Evolutionary conservation across 1,140 invertebrate genomes (phyloP).

Genomic region (Physella acuta): DNA sequence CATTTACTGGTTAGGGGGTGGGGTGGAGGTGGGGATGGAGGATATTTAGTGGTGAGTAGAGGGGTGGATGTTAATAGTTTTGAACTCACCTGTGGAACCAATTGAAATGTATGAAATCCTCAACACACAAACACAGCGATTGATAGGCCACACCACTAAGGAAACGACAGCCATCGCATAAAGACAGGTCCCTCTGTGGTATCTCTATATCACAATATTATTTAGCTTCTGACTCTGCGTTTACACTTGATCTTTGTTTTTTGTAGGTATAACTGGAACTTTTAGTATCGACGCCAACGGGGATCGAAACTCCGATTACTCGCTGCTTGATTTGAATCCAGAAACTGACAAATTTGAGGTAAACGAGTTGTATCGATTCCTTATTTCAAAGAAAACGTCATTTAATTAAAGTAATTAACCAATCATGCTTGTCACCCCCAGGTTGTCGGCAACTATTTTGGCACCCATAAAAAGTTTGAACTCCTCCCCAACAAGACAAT

Average conservation of each 20-base stretch:
- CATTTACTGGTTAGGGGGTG: no score
- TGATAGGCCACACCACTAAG: background rate
- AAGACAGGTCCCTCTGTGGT: background rate
- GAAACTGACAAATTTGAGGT: slow-evolving; percentile 76
- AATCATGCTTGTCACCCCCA: slow-evolving; percentile 51
- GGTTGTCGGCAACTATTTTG: slow-evolving; percentile 84
- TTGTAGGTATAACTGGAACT: slow-evolving; percentile 82
- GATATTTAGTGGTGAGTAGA: background rate
- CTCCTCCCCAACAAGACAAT: slow-evolving; percentile 73
- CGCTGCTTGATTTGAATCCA: slow-evolving; percentile 86
- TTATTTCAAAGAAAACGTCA: no score
- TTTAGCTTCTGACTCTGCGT: background rate
- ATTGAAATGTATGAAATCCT: background rate
- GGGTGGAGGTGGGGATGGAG: background rate
- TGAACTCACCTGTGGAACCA: slow-evolving; percentile 3
- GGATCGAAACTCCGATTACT: slow-evolving; percentile 86
- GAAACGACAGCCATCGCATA: background rate
- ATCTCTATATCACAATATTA: background rate
- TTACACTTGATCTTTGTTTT: background rate
- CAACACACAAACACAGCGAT: background rate
- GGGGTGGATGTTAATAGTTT: background rate
- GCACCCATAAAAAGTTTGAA: slow-evolving; percentile 66
- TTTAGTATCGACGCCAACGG: slow-evolving; percentile 89
- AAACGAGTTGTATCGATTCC: no score
- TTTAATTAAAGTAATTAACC: no score